A percentile compares a stretch with the other conserved stretches of the same genome.
phyloP scores from a whole-genome alignment of 2,797 vertebrate genomes.

The Bovichtus variegatus region DNA sequence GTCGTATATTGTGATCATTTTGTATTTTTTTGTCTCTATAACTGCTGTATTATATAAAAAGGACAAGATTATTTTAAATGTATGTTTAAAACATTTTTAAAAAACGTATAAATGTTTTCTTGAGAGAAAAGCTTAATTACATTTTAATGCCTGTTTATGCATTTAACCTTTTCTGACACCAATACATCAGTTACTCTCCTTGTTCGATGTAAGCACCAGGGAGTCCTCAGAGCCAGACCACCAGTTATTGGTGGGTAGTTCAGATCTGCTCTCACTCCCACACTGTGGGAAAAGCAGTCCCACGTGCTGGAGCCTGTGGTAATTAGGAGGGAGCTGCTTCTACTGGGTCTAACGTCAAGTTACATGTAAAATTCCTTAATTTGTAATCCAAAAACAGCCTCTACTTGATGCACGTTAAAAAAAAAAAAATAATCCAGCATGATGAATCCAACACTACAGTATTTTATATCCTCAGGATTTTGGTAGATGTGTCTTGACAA shows the following conservation, averaged over 20 bases:
- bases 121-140: conserved; percentile 59
- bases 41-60: neutral
- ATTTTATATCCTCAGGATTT: conserved; percentile 40
- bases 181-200: conserved; percentile 67
- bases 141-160: conserved; percentile 61
- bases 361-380: conserved; percentile 7
- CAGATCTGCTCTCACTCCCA: conserved; percentile 34
- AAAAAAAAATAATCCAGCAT: neutral
- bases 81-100: neutral
- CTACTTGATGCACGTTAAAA: conserved; percentile 16
- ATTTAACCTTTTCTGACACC: conserved; percentile 76
- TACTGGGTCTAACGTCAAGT: conserved; percentile 10
- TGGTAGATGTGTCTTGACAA: conserved; percentile 17
- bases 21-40: neutral
- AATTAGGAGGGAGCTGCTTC: conserved; percentile 45
- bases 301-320: conserved; percentile 22
- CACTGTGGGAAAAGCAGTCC: neutral
- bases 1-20: neutral
- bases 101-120: neutral
- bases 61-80: neutral
- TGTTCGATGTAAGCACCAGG: conserved; percentile 51
- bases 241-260: conserved; percentile 65
- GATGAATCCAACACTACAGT: conserved; percentile 27
- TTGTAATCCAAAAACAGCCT: conserved; percentile 1
- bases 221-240: conserved; percentile 66